Percentiles rank a stretch among this genome's conserved stretches.
These are phyloP conservation scores for Trichogramma evanescens DNA, from an alignment of 2,888 invertebrate species.

Conservation along the genomic window DNA sequence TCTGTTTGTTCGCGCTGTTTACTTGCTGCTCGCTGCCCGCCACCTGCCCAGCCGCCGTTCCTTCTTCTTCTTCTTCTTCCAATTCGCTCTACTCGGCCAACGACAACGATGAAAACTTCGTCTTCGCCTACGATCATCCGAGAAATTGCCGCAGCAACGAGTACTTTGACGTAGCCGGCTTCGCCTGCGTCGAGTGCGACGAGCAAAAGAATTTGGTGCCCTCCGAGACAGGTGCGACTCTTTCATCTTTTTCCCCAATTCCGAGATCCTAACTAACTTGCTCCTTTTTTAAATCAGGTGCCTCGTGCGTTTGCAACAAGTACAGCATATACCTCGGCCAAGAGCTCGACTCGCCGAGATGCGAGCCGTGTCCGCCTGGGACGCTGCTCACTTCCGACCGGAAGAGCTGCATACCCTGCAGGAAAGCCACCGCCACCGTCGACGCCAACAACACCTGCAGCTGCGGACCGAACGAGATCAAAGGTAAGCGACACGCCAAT, in stretches of 20 bases:
- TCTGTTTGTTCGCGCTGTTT: too few species aligned
- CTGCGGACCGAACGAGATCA: slow-evolving; percentile 37
- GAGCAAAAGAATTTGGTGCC: slow-evolving; percentile 42
- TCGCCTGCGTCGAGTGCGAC: slow-evolving; percentile 50
- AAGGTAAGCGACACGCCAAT: slow-evolving; percentile 30
- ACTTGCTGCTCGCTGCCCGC: too few species aligned
- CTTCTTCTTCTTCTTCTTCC: too few species aligned
- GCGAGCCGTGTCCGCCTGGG: slow-evolving; percentile 37
- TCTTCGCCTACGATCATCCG: slow-evolving; percentile 31
- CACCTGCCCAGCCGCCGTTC: too few species aligned
- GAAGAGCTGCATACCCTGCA: slow-evolving; percentile 40
- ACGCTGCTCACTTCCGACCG: slow-evolving; percentile 40
- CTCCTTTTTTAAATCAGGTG: slow-evolving; percentile 35
- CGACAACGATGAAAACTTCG: slow-evolving; percentile 15
- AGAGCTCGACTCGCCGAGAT: slow-evolving; percentile 33
- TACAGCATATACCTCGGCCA: slow-evolving; percentile 36
- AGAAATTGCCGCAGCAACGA: slow-evolving; percentile 46
- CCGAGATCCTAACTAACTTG: too few species aligned
- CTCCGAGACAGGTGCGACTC: slow-evolving; percentile 42
- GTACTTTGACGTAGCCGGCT: slow-evolving; percentile 49
- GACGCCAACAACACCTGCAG: slow-evolving; percentile 26
- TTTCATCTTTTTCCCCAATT: too few species aligned
- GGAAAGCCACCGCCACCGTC: slow-evolving; percentile 21
- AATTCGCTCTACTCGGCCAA: not conserved
- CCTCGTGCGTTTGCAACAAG: slow-evolving; percentile 48